phyloP scores from a whole-genome alignment of 2,797 vertebrate genomes.

The Sebastes vulpes region DNA sequence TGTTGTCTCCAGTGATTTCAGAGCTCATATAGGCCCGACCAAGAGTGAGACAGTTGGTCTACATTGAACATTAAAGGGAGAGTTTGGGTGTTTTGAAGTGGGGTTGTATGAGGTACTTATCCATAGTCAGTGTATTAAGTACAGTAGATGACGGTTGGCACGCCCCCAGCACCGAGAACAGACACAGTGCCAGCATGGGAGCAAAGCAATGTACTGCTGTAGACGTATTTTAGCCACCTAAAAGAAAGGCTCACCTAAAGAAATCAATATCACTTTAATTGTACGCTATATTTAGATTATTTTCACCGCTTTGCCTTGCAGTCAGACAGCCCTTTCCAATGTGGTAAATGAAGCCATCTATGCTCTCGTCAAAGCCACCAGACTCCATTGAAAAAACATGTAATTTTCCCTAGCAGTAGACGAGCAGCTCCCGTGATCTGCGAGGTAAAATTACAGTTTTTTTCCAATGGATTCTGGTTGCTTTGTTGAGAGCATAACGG shows the following conservation, averaged over 20 bases:
- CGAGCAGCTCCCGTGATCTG: too few relatives aligned
- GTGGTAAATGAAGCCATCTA: not conserved
- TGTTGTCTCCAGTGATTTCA: not conserved
- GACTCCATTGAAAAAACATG: not conserved
- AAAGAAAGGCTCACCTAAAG: too few relatives aligned
- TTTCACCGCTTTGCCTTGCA: not conserved
- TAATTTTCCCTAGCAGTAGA: not conserved
- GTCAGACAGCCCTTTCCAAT: too few relatives aligned
- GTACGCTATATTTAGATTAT: not conserved
- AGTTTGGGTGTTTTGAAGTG: fast-evolving
- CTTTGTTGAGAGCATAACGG: not conserved
- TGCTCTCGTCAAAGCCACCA: not conserved
- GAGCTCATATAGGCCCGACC: not conserved
- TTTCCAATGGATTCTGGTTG: not conserved
- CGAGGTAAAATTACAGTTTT: too few relatives aligned
- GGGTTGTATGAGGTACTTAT: too few relatives aligned
- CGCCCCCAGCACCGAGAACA: too few relatives aligned
- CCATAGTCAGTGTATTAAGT: too few relatives aligned
- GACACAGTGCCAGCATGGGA: too few relatives aligned
- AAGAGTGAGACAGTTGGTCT: not conserved
- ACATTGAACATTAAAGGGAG: not conserved
- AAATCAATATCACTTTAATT: too few relatives aligned
- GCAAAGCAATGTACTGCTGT: too few relatives aligned
- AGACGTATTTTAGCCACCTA: too few relatives aligned
- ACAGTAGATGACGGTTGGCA: too few relatives aligned